phyloP scores from a whole-genome alignment of 2,888 invertebrate genomes.

The Parapristionchus giblindavisi region DNA sequence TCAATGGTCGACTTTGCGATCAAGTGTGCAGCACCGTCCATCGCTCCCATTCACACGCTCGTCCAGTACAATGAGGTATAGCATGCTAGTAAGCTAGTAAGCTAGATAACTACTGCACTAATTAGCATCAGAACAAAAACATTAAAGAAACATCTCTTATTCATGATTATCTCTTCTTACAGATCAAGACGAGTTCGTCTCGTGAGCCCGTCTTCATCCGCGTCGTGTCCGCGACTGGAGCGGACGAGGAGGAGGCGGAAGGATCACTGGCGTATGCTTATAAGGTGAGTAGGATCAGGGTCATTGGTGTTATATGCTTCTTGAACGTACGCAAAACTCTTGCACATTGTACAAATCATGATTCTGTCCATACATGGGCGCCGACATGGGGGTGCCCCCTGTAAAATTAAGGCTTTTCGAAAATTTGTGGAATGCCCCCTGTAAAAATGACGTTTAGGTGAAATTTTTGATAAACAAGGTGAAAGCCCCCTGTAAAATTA shows the following conservation, averaged over 20 bases:
- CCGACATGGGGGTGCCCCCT: too few relatives aligned
- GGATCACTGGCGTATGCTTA: slow-evolving; percentile 4
- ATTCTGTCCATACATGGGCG: not conserved
- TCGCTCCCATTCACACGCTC: slow-evolving; percentile 44
- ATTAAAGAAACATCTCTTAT: not conserved
- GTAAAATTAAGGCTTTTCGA: too few relatives aligned
- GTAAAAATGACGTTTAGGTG: too few relatives aligned
- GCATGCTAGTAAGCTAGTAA: not conserved
- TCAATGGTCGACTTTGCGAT: slow-evolving; percentile 61
- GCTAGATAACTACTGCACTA: not conserved
- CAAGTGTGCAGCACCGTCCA: slow-evolving; percentile 61
- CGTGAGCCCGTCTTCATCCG: slow-evolving; percentile 34
- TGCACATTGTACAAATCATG: too few relatives aligned
- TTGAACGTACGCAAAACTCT: too few relatives aligned
- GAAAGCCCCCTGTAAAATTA: too few relatives aligned
- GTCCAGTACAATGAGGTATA: slow-evolving; percentile 45
- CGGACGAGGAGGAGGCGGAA: slow-evolving; percentile 1
- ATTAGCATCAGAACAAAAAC: not conserved
- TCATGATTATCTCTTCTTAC: slow-evolving; percentile 16
- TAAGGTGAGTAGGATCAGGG: too few relatives aligned
- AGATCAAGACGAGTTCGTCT: slow-evolving; percentile 33
- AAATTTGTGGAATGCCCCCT: too few relatives aligned
- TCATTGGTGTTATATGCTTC: too few relatives aligned
- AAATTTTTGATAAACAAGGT: too few relatives aligned
- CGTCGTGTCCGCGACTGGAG: not conserved